Evolutionary conservation across 2,113 vertebrate genomes (phyloP).

Genomic region (Odocoileus virginianus): DNA sequence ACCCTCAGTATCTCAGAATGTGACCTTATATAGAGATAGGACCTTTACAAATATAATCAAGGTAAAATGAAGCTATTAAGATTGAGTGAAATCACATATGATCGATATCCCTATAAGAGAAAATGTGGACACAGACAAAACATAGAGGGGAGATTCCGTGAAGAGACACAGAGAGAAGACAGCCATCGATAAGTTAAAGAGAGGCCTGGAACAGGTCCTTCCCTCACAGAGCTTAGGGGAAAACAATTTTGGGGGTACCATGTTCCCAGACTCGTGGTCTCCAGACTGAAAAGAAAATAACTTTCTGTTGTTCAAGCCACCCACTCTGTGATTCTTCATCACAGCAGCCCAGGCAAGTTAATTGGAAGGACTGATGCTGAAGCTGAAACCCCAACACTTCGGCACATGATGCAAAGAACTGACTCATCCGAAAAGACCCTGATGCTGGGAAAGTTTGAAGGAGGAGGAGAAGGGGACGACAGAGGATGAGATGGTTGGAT

Average conservation of each 20-base stretch:
- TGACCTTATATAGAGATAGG: not conserved
- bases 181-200: not conserved
- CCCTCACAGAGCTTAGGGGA: not conserved
- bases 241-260: not conserved
- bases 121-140: not conserved
- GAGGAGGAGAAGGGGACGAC: too few species aligned
- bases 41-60: not conserved
- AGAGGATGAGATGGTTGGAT: too few species aligned
- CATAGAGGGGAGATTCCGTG: not conserved
- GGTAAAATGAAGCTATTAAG: not conserved
- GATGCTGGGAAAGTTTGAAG: too few species aligned
- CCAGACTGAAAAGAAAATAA: not conserved
- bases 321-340: not conserved
- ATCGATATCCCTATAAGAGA: not conserved
- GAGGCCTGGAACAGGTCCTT: not conserved
- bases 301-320: not conserved
- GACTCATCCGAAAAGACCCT: too few species aligned
- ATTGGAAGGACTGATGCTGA: not conserved
- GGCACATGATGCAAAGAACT: too few species aligned
- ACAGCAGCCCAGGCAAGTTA: not conserved
- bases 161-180: not conserved
- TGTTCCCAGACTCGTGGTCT: not conserved
- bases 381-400: not conserved
- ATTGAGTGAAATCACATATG: not conserved
- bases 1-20: not conserved